phyloP scores from a whole-genome alignment of 2,888 invertebrate genomes.

The Tridacna crocea region DNA sequence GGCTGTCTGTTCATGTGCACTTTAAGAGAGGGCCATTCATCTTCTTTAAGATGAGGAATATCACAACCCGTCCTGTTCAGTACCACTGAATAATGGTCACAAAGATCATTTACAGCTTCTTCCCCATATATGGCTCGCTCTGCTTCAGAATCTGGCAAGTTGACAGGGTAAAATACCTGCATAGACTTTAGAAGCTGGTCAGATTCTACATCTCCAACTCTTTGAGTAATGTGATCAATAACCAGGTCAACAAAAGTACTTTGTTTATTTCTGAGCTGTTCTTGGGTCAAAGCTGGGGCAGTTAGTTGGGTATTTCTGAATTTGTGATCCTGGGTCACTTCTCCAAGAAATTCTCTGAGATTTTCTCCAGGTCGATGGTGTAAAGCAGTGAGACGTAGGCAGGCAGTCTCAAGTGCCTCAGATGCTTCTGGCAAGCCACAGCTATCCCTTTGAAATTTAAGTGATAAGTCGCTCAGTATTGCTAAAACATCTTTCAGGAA shows the following conservation, averaged over 20 bases:
- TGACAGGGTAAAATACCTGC: not conserved
- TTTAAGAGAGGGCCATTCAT: slow-evolving; percentile 8
- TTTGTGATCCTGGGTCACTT: not conserved
- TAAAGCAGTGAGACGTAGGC: too few relatives aligned
- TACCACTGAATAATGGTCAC: too few relatives aligned
- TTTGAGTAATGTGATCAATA: too few relatives aligned
- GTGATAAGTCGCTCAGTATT: not conserved
- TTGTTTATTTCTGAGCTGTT: not conserved
- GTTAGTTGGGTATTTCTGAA: not conserved
- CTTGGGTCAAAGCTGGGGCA: not conserved
- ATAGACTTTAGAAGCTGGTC: not conserved
- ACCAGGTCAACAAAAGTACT: not conserved
- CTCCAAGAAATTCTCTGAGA: not conserved
- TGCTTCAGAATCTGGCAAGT: not conserved
- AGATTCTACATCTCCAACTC: not conserved
- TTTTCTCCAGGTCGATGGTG: not conserved
- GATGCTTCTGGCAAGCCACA: not conserved
- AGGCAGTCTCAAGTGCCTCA: not conserved
- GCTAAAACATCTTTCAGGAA: not conserved
- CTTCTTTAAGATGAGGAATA: not conserved
- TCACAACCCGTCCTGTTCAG: not conserved
- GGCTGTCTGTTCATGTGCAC: slow-evolving; percentile 30
- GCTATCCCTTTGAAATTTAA: not conserved
- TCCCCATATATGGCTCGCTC: not conserved
- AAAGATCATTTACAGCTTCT: not conserved